Percentiles rank a stretch among this genome's conserved stretches.
These are phyloP conservation scores for Acrossocheilus fasciatus DNA, from an alignment of 2,797 vertebrate genomes.

Conservation along the genomic window DNA sequence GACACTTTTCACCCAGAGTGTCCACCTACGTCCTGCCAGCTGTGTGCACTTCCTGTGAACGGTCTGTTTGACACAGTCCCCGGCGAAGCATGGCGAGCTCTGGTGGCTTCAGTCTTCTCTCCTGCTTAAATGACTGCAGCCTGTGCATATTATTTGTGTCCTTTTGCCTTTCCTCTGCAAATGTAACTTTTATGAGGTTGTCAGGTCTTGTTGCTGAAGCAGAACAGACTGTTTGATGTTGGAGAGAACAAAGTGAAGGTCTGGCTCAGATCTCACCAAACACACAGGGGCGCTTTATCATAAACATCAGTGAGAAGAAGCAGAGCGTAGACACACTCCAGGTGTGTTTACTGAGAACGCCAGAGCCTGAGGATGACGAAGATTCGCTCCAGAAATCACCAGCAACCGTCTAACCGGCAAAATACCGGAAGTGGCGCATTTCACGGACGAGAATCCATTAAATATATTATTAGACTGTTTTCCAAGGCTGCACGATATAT, in stretches of 20 bases:
- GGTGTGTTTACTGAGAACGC: conserved; percentile 11
- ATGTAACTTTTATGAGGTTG: conserved; percentile 39
- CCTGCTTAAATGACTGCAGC: conserved; percentile 19
- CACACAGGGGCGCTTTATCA: conserved; percentile 13
- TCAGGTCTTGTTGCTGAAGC: conserved; percentile 26
- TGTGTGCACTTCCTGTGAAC: not conserved
- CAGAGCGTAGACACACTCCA: not conserved
- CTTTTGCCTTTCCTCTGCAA: conserved; percentile 32
- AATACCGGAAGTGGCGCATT: too few relatives aligned
- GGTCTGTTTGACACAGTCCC: conserved; percentile 9
- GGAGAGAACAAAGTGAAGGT: conserved; percentile 35
- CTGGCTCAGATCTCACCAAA: conserved; percentile 28
- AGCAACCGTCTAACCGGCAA: not conserved
- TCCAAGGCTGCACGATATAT: too few relatives aligned
- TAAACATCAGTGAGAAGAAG: conserved; percentile 22
- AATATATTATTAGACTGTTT: too few relatives aligned
- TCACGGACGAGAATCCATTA: too few relatives aligned
- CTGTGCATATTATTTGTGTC: conserved; percentile 42
- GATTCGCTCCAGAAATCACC: conserved; percentile 6
- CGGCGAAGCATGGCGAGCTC: not conserved
- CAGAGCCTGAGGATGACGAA: not conserved
- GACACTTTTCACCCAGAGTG: not conserved
- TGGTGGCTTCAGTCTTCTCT: conserved; percentile 6
- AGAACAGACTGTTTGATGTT: conserved; percentile 42
- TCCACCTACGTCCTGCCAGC: conserved; percentile 9